phyloP scores from a whole-genome alignment of 2,113 vertebrate genomes.

The Bagarius yarrelli region DNA sequence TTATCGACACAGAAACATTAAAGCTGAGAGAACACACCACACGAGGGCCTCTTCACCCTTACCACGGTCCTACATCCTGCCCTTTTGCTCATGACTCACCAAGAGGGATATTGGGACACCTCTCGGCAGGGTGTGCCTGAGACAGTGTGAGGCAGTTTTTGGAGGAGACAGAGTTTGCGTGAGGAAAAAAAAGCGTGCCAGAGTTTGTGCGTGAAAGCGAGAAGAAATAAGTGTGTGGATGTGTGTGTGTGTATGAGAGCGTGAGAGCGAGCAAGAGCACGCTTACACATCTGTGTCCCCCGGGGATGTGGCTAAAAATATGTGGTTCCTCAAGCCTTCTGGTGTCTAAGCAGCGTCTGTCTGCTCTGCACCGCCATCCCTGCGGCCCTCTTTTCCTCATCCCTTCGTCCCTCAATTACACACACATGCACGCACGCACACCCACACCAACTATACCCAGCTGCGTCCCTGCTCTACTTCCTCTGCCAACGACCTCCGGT shows the following conservation, averaged over 20 bases:
- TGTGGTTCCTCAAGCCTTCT: constrained; percentile 80
- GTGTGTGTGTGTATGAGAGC: constrained; percentile 43
- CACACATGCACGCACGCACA: constrained; percentile 51
- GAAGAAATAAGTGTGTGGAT: constrained; percentile 39
- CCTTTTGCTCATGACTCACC: constrained; percentile 16
- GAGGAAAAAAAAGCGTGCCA: constrained; percentile 43
- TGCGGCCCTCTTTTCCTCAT: constrained; percentile 59
- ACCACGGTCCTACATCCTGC: constrained; percentile 8
- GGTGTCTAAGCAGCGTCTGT: constrained; percentile 77
- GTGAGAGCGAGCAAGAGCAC: constrained; percentile 49
- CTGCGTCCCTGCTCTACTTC: constrained; percentile 75
- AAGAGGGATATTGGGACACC: constrained; percentile 33
- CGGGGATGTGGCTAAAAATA: constrained; percentile 80
- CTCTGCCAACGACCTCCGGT: constrained; percentile 74
- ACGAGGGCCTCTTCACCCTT: neutral
- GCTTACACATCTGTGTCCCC: constrained; percentile 78
- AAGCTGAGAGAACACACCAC: neutral
- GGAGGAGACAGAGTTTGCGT: constrained; percentile 35
- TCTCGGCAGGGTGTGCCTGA: constrained; percentile 34
- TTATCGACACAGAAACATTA: neutral
- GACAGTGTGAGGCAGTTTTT: constrained; percentile 6
- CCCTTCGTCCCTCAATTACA: constrained; percentile 60
- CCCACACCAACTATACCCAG: constrained; percentile 71
- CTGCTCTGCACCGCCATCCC: constrained; percentile 74
- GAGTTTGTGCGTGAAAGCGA: constrained; percentile 49